Percentiles rank a stretch among this genome's conserved stretches.
These are phyloP conservation scores for Olivierus martensii DNA, from an alignment of 1,140 invertebrate species.

Conservation along the genomic window DNA sequence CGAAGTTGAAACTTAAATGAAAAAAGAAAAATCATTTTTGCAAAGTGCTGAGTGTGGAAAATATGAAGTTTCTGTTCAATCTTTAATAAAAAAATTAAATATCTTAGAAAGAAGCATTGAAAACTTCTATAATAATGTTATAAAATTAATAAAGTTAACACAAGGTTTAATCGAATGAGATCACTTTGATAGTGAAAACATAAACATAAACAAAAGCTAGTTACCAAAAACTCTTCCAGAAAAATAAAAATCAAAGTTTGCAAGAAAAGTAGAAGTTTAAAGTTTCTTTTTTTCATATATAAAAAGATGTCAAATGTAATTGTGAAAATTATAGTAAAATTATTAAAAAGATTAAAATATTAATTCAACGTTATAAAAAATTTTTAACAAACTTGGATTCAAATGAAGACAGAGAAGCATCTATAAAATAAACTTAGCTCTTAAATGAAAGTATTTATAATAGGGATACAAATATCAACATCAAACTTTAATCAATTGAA, in stretches of 20 bases:
- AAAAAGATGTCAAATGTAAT: too few species aligned
- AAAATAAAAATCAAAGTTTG: constrained; percentile 50
- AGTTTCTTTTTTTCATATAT: too few species aligned
- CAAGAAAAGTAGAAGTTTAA: too few species aligned
- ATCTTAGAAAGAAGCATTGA: constrained; percentile 61
- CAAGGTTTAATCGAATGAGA: constrained; percentile 50
- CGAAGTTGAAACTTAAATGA: constrained; percentile 75
- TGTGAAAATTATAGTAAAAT: too few species aligned
- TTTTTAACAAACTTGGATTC: too few species aligned
- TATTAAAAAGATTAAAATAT: too few species aligned
- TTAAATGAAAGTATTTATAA: too few species aligned
- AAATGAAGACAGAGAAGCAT: too few species aligned
- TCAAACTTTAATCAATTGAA: too few species aligned
- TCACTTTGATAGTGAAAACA: constrained; percentile 49
- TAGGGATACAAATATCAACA: too few species aligned
- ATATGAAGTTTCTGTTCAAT: constrained; percentile 70
- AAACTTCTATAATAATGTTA: constrained; percentile 50
- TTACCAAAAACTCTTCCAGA: constrained; percentile 55
- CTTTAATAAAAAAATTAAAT: constrained; percentile 59
- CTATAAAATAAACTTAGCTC: too few species aligned
- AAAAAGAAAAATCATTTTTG: constrained; percentile 61
- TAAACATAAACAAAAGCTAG: constrained; percentile 41
- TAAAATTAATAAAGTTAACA: constrained; percentile 47
- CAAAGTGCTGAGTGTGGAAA: constrained; percentile 62
- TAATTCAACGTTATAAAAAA: too few species aligned